Base-by-base conservation (phyloP, 2,888 invertebrate genomes). In the Sericinus montela region DNA sequence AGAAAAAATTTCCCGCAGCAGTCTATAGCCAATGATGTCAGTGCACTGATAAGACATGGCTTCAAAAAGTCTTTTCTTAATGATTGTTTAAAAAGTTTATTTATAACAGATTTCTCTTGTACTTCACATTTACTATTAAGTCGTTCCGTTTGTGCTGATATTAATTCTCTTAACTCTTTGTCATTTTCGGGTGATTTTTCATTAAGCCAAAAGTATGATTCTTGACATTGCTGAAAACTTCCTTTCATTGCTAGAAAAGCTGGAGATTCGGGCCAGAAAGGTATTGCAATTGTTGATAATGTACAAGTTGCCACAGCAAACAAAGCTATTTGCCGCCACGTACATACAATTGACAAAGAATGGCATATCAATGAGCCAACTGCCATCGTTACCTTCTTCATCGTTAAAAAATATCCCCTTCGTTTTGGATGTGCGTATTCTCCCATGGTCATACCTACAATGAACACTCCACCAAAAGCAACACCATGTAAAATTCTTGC, bases 241-340 rank as follows among this genome's bases (percentile, higher is more conserved):
- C 71, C 70, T 54, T 63, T 72, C 53, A 67, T 54, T 0, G 70
- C 74, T 3, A 69, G 53, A 48, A 52, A 65, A 0, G 65, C 57
- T 0, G 73, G 74, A 30, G 71, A 73, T 48, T 73, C 75, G 0
- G 66, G 66, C 72, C 71, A 75, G 9, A 64, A 66, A 0, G 59
- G 42, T 0, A 67, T 63, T 13, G 63, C 3, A 0, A 65, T 11
- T 3, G 63, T 45, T 1, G 60, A 40, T 1, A 59, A 0, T 4
- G 43, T 23, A 11, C 59, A 39, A 1, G 52, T 39, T 0, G 56
- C 11, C 10, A 57, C 46, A 7, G 61, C 54, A 28, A 65, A 53
- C 0, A 53, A 45, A 6, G 65, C 52, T 25, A 72, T 62, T 45
- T 70, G 60, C 51, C 70, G 62, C 72, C 72, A 75, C 5, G 55